Conservation (phyloP, 2,888 invertebrate species). For the Lottia gigantea region DNA sequence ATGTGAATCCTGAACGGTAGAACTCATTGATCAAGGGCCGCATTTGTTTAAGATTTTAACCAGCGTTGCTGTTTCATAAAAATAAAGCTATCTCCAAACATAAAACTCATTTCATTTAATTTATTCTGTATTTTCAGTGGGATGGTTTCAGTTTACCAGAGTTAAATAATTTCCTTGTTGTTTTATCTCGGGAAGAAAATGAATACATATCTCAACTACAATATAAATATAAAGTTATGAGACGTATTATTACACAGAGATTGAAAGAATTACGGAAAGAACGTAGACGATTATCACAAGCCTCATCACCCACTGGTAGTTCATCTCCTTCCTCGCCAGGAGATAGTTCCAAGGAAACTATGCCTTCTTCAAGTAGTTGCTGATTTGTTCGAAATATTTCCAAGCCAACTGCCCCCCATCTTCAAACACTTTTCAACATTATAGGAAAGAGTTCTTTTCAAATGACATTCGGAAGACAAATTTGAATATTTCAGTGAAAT, state of each 20-base stretch:
- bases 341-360: background rate
- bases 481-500: no score
- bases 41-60: no score
- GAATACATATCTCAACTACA: conserved; percentile 70
- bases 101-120: background rate
- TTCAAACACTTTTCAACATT: no score
- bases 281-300: conserved; percentile 15
- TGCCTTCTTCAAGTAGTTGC: background rate
- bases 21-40: no score
- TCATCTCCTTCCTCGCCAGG: background rate
- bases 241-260: conserved; percentile 49
- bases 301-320: background rate
- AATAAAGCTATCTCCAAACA: no score
- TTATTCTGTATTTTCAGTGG: conserved; percentile 68
- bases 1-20: no score
- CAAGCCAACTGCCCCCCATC: no score
- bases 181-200: conserved; percentile 72
- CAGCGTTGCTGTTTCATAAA: no score
- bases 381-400: background rate
- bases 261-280: conserved; percentile 54
- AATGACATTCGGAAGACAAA: no score
- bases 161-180: conserved; percentile 72
- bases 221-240: conserved; percentile 69
- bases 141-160: conserved; percentile 73
- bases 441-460: no score